These are phyloP conservation scores for Etheostoma cragini DNA, from an alignment of 2,113 vertebrate species.

Conservation along the genomic window DNA sequence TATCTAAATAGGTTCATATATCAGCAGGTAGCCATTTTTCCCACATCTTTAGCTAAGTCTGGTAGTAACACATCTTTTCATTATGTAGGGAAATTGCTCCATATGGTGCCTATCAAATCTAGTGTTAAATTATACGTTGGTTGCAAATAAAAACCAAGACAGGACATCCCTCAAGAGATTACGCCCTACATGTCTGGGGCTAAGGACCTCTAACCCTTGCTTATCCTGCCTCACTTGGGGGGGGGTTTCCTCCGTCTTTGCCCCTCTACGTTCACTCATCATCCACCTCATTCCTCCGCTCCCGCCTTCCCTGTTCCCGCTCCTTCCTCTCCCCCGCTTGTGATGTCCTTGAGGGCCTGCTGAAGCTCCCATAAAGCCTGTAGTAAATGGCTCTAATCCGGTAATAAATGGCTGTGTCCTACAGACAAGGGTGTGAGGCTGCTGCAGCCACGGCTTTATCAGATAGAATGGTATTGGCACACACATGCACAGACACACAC, in stretches of 20 bases:
- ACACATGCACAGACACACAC: constrained; percentile 51
- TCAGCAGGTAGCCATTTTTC: not conserved
- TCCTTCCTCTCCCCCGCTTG: constrained; percentile 61
- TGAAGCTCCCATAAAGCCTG: constrained; percentile 86
- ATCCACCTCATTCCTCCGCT: constrained; percentile 45
- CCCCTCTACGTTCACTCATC: constrained; percentile 43
- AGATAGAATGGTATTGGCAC: constrained; percentile 81
- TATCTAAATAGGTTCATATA: not conserved
- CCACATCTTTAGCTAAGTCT: not conserved
- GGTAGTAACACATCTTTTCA: not conserved
- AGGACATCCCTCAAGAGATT: constrained; percentile 37
- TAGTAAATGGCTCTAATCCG: constrained; percentile 88
- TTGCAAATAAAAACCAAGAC: constrained; percentile 21
- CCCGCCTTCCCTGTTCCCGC: constrained; percentile 51
- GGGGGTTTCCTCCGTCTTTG: constrained; percentile 62
- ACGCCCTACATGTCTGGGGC: constrained; percentile 34
- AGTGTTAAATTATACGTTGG: constrained; percentile 23
- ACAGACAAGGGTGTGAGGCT: constrained; percentile 86
- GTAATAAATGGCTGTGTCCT: constrained; percentile 88
- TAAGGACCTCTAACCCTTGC: constrained; percentile 37
- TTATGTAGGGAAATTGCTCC: not conserved
- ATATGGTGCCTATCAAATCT: constrained; percentile 29
- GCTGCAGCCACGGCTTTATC: constrained; percentile 82
- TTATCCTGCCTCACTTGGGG: constrained; percentile 33
- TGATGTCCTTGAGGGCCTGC: constrained; percentile 87